Conservation (phyloP, 2,113 vertebrate genomes). For the Cephalopterus ornatus region DNA sequence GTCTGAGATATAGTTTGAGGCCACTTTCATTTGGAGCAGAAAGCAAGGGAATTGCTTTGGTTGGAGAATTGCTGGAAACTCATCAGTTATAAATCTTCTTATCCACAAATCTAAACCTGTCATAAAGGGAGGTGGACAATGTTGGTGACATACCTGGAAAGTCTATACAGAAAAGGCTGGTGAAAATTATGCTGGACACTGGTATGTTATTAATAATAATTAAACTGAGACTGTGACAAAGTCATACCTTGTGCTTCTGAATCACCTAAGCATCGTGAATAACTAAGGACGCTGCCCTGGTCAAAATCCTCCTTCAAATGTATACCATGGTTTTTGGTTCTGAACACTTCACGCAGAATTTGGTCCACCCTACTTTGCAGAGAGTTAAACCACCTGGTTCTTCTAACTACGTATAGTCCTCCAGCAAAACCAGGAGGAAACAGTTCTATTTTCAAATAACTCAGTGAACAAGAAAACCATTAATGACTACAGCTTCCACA, state of each 20-base stretch:
- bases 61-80: background rate
- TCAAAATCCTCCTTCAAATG: background rate
- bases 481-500: background rate
- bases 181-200: background rate
- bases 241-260: background rate
- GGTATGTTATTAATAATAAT: background rate
- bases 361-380: background rate
- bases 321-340: fast-evolving
- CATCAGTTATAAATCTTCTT: background rate
- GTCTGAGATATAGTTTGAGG: background rate
- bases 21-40: background rate
- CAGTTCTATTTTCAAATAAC: background rate
- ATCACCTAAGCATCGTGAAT: background rate
- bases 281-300: fast-evolving
- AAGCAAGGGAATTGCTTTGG: background rate
- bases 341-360: background rate
- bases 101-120: background rate
- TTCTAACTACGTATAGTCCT: background rate
- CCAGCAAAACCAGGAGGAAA: background rate
- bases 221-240: background rate
- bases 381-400: background rate
- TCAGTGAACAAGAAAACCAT: background rate
- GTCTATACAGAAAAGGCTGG: fast-evolving
- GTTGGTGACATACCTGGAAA: background rate
- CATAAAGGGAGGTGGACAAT: background rate